Evolutionary conservation across 2,113 vertebrate species (phyloP).

Genomic region (Eolophus roseicapilla): DNA sequence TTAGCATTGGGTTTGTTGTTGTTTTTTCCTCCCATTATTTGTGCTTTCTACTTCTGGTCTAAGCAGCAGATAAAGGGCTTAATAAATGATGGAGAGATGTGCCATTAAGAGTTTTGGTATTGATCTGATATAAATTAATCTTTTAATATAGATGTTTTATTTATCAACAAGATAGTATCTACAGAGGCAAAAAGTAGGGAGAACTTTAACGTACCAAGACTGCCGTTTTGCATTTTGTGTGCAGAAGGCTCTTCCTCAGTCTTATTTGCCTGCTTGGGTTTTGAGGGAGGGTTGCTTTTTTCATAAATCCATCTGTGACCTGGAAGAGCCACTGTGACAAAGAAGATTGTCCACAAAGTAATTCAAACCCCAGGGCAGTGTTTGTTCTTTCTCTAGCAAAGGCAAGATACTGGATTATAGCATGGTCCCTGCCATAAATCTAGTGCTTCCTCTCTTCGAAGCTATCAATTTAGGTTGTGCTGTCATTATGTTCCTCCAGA

Average conservation of each 20-base stretch:
- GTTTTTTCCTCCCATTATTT: background rate
- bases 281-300: background rate
- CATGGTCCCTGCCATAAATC: background rate
- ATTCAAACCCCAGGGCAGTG: background rate
- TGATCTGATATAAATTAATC: background rate
- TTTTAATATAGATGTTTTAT: background rate
- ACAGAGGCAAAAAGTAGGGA: background rate
- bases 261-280: background rate
- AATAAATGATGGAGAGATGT: background rate
- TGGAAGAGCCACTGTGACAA: background rate
- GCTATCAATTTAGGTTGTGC: background rate
- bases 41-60: background rate
- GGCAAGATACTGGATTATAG: background rate
- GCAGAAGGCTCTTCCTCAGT: background rate
- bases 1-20: background rate
- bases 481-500: background rate
- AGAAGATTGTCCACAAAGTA: background rate
- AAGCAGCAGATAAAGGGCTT: background rate
- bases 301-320: background rate
- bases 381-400: background rate
- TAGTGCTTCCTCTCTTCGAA: slow-evolving; percentile 8
- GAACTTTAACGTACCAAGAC: background rate
- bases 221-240: background rate
- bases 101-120: background rate
- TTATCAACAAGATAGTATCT: background rate